Evolutionary conservation across 2,888 invertebrate genomes (phyloP), one percentile per base, ranked within the genome.

Genomic region (Criorhina ranunculi): DNA sequence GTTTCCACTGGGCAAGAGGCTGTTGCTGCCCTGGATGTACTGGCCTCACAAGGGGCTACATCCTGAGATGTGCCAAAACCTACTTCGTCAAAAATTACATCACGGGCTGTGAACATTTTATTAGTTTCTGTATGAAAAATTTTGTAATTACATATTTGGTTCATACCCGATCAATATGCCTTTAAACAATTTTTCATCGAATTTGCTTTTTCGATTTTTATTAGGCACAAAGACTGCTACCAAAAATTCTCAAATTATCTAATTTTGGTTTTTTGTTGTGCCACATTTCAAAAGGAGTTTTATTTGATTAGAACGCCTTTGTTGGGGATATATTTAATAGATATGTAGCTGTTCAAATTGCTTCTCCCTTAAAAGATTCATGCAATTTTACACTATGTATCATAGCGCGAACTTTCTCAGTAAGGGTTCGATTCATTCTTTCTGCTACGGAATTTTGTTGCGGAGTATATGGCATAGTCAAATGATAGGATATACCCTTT

Each of bases 371-470:
- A 24, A 24, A 24, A 24, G 2, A 24, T 24, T 24, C 4, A 3
- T 24, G 24, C 24, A 24, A 24, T 3, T 24, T 24, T 24, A 4
- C 24, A 24, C 24, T 4, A 24, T 24, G 1, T 3, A 24, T 24
- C 24, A 24, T 24, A 4, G 24, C 1, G 4, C 24, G 88, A 37
- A 89, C 89, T 66, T 88, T 90, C 86, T 91, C 90, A 11, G 89
- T 88, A 49, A 91, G 87, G 12, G 89, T 89, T 59, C 90, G 57
- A 31, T 86, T 88, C 89, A 90, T 90, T 11, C 90, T 78, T n/a
- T 91, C 90, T 7, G 90, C 85, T 7, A 90, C 88, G 59, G 89
- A 89, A 88, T 91, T 91, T 86, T 88, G 87, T 86, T 90, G 89
- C 49, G 90, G 90, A 31, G 90, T 90, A 66, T 88, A 81, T 53